phyloP scores from a whole-genome alignment of 2,113 vertebrate species.

The Chaetodon auriga region DNA sequence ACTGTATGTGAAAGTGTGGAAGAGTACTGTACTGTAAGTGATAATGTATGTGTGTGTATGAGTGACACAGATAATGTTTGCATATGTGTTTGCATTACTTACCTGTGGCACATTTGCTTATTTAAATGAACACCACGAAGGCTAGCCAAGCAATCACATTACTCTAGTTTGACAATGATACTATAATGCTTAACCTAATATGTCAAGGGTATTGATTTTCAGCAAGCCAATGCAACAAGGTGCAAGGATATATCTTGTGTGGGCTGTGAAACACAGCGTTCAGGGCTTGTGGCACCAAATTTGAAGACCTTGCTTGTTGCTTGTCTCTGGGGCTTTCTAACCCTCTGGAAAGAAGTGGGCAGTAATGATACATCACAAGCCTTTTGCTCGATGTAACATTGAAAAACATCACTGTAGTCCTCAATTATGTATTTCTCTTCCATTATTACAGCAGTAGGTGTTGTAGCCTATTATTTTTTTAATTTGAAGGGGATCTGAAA shows the following conservation, averaged over 20 bases:
- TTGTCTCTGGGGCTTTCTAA: constrained; percentile 46
- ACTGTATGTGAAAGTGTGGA: constrained; percentile 19
- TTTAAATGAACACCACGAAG: constrained; percentile 48
- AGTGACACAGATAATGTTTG: constrained; percentile 12
- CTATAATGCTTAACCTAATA: constrained; percentile 49
- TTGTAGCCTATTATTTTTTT: constrained; percentile 14
- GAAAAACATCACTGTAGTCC: constrained; percentile 24
- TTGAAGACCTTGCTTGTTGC: constrained; percentile 47
- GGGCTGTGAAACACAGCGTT: constrained; percentile 38
- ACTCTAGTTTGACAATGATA: constrained; percentile 50
- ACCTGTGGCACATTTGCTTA: constrained; percentile 15
- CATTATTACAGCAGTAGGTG: constrained; percentile 25
- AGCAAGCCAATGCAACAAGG: constrained; percentile 47
- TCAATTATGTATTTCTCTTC: constrained; percentile 36
- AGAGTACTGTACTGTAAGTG: not conserved
- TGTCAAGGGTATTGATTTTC: constrained; percentile 67
- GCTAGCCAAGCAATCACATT: constrained; percentile 43
- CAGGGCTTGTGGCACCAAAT: constrained; percentile 49
- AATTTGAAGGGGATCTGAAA: constrained; percentile 38
- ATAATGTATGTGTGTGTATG: not conserved
- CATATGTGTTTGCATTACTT: not conserved
- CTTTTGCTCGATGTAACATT: constrained; percentile 13
- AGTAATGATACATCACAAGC: constrained; percentile 38
- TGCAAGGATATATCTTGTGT: constrained; percentile 47
- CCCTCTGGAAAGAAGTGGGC: constrained; percentile 25